Evolutionary conservation across 2,888 invertebrate genomes (phyloP), one percentile per base, ranked within the genome.

Genomic region (Rotaria magnacalcarata): DNA sequence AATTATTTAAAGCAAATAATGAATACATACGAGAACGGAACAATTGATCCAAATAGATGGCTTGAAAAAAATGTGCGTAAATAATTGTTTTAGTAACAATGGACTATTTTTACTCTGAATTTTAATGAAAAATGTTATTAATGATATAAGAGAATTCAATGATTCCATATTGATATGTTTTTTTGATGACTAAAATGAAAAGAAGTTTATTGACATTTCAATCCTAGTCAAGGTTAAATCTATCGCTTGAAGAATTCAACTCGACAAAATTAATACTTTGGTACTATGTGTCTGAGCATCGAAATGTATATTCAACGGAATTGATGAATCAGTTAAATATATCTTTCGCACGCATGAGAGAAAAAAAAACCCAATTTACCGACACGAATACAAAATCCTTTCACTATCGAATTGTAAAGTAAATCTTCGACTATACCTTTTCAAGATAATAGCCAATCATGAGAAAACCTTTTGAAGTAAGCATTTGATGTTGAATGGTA

Each of bases 41-140:
- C 98, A 96, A 92, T 98, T 96, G 90, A 99, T 97, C 99, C 99
- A 99, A 88, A 99, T 93, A 52, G 96, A 96, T 19, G 99, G 98
- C 93, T 99, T 99, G 94, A 99, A 99, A 88, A 99, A 94, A 87
- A 99, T 95, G 93, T 98, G 97, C 92, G 99, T 99, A 93, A 99
- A 93, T 89, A 99, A 94, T 95, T 99, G 96, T 88, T 92, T 92
- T 85, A 93, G 90, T 14, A 91, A 89, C n/a, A 85, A 43, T 0
- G 89, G 88, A 16, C 89, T 89, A 21, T 90, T 90, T 52, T 85
- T 85, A 24, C 89, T 88, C 0, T 90, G 90, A 84, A 90, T 88
- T 52, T 88, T 88, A 19, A 90, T 90, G 50, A 91, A 88, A 87
- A 89, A 90, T 88, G 91, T 90, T 27, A 92, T 92, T 88, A 92